phyloP scores from a whole-genome alignment of 2,113 vertebrate genomes.

The Pelobates fuscus region DNA sequence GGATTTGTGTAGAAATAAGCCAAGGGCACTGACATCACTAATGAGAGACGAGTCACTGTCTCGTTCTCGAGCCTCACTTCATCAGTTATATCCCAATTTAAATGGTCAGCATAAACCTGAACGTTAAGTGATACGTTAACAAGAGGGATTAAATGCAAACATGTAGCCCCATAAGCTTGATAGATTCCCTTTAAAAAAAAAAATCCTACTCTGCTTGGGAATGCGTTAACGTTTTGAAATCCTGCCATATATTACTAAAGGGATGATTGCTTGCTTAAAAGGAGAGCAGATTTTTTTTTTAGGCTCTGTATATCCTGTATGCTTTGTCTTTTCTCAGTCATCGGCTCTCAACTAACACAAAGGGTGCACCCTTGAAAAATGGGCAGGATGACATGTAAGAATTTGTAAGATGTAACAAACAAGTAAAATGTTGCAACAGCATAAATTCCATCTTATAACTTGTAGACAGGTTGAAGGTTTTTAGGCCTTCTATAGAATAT shows the following conservation, averaged over 20 bases:
- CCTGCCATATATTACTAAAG: not conserved
- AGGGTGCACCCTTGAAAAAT: slow-evolving; percentile 27
- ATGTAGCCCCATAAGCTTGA: not conserved
- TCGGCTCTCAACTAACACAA: slow-evolving; percentile 23
- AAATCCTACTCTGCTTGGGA: not conserved
- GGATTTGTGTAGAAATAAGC: too few relatives aligned
- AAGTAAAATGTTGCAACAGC: slow-evolving; percentile 5
- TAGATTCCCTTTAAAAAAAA: not conserved
- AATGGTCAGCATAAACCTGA: too few relatives aligned
- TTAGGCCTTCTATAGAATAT: too few relatives aligned
- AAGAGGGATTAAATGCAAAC: not conserved
- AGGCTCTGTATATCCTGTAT: slow-evolving; percentile 3
- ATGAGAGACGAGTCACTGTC: too few relatives aligned
- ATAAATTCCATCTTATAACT: too few relatives aligned
- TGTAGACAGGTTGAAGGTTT: too few relatives aligned
- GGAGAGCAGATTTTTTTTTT: not conserved
- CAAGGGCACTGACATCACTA: too few relatives aligned
- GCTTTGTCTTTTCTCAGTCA: slow-evolving; percentile 33
- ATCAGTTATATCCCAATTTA: too few relatives aligned
- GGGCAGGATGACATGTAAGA: slow-evolving; percentile 30
- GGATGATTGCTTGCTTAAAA: not conserved
- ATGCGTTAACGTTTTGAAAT: not conserved
- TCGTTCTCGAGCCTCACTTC: too few relatives aligned
- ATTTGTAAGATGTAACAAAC: slow-evolving; percentile 20
- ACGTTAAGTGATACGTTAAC: not conserved